A percentile compares a stretch with the other conserved stretches of the same genome.
Conservation (phyloP, 2,888 invertebrate genomes). For the Aporophyla lueneburgensis region DNA sequence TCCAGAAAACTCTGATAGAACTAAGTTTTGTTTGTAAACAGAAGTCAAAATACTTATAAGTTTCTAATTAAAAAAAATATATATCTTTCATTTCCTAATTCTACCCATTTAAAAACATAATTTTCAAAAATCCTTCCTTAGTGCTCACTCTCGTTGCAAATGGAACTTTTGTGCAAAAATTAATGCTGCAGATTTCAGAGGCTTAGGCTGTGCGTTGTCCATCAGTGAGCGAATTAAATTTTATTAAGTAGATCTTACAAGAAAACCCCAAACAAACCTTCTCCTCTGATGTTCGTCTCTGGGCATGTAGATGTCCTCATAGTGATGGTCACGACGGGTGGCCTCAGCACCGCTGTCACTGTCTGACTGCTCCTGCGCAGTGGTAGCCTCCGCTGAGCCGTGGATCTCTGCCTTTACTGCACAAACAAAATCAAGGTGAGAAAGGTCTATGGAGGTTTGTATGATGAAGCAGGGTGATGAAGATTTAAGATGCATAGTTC, state of each 20-base stretch:
- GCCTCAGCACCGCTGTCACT: conserved; percentile 88
- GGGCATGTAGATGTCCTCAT: conserved; percentile 95
- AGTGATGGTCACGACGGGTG: conserved; percentile 92
- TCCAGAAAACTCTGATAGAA: too few relatives aligned
- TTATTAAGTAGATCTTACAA: not conserved
- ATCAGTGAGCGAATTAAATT: not conserved
- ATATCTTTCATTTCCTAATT: too few relatives aligned
- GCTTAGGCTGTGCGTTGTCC: not conserved
- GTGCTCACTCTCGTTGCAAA: not conserved
- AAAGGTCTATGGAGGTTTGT: not conserved
- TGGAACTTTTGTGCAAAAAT: not conserved
- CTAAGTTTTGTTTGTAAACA: too few relatives aligned
- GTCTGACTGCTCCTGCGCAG: conserved; percentile 82
- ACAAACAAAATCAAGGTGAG: conserved; percentile 10
- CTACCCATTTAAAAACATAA: not conserved
- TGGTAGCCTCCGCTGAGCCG: conserved; percentile 90
- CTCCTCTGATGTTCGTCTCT: conserved; percentile 89
- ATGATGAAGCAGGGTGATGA: conserved; percentile 6
- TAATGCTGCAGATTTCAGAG: not conserved
- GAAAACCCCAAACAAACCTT: conserved; percentile 72
- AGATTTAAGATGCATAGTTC: not conserved
- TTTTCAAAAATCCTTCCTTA: not conserved
- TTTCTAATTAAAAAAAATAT: too few relatives aligned
- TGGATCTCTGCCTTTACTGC: conserved; percentile 97
- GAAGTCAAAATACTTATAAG: too few relatives aligned